Base-by-base conservation (phyloP, 2,888 invertebrate genomes). In the Rotaria sp. region DNA sequence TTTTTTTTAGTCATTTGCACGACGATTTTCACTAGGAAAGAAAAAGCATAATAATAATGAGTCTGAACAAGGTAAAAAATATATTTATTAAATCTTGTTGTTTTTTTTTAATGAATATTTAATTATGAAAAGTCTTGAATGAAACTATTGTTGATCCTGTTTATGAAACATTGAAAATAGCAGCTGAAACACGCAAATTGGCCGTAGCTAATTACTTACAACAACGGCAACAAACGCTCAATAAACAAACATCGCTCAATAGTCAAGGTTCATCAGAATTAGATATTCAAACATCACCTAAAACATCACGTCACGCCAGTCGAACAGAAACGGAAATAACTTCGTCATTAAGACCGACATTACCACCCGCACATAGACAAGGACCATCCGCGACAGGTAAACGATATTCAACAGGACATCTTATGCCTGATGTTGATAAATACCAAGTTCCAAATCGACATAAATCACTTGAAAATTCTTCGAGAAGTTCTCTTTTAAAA, bases 1-100 rank as follows among this genome's bases (percentile, higher is more conserved):
- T 45, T 45, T 2, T 13, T 80, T 26, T 35, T 80, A 80, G 80
- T 80, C 80, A 45, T 80, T 80, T 80, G n/a, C 35, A n/a, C 45
- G 80, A 80, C 24, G 45, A 80, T 80, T 80, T 80, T 80, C 80
- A 45, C 45, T 80, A n/a, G 24, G 80, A 80, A 80, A 80, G 45
- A 80, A 80, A n/a, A 80, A 80, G 11, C 35, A 35, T 35, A n/a
- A 35, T 67, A 35, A 59, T 59, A n/a, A 67, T 67, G 30, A n/a
- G 35, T 21, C 45, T 45, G 80, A 80, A 26, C 80, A 45, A 80
- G 45, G 45, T 80, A 45, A 80, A 45, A 45, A 80, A 45, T 0
- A 11, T 26, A 45, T 45, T 45, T 41, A 13, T 24, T 10, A 41
- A 75, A n/a, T 30, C n/a, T 18, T 15, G 5, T 11, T 45, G 5